Conservation (phyloP, 2,797 vertebrate species). For the Phrynocephalus forsythii region DNA sequence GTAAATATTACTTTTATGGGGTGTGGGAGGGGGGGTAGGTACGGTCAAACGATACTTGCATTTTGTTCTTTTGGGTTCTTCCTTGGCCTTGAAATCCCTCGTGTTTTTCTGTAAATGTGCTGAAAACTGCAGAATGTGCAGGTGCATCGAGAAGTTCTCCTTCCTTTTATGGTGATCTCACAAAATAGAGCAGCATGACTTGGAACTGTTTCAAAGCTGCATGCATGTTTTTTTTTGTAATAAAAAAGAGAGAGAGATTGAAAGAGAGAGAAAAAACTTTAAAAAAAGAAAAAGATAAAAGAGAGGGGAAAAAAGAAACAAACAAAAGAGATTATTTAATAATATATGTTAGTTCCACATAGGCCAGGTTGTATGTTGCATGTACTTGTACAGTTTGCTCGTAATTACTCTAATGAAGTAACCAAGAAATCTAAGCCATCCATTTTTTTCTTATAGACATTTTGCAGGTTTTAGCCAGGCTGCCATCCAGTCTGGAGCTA, state of each 20-base stretch:
- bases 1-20: conserved; percentile 84
- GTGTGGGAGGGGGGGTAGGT: conserved; percentile 65
- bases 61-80: conserved; percentile 81
- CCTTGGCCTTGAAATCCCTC: conserved; percentile 81
- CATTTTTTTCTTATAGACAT: conserved; percentile 89
- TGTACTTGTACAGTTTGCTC: conserved; percentile 99
- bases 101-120: conserved; percentile 86
- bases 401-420: conserved; percentile 95
- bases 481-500: conserved; percentile 87
- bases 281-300: conserved; percentile 79
- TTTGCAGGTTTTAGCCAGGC: conserved; percentile 85
- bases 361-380: conserved; percentile 99
- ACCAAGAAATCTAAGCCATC: conserved; percentile 98
- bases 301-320: conserved; percentile 71
- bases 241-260: conserved; percentile 74
- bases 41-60: conserved; percentile 73
- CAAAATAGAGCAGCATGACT: conserved; percentile 91
- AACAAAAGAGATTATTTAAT: conserved; percentile 85
- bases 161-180: conserved; percentile 83
- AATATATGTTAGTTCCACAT: conserved; percentile 96
- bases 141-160: conserved; percentile 80
- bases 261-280: conserved; percentile 28
- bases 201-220: conserved; percentile 92
- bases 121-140: conserved; percentile 78
- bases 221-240: conserved; percentile 98